Evolutionary conservation across 2,888 invertebrate genomes (phyloP).

Genomic region (Tiphia femorata): DNA sequence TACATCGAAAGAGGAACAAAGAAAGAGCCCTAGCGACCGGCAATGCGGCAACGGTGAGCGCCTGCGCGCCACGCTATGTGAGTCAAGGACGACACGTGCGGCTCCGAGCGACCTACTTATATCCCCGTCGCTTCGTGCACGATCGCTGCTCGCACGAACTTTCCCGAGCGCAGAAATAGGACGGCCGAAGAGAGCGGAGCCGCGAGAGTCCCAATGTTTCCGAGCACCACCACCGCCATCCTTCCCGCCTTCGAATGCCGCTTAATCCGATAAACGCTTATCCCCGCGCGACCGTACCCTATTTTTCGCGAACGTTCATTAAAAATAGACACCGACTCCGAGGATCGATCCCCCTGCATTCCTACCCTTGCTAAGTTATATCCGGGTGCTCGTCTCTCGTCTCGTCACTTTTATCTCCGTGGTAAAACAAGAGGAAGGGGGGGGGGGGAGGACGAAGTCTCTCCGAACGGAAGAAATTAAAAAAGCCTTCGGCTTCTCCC

Average conservation of each 20-base stretch:
- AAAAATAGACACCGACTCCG: no score
- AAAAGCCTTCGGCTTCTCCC: no score
- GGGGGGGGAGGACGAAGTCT: no score
- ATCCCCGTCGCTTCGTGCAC: slow-evolving; percentile 61
- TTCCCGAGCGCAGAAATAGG: slow-evolving; percentile 63
- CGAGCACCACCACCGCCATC: slow-evolving; percentile 16
- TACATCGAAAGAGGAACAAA: slow-evolving; percentile 36
- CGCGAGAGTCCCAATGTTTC: slow-evolving; percentile 33
- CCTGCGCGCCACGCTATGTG: slow-evolving; percentile 66
- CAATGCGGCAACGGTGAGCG: slow-evolving; percentile 61
- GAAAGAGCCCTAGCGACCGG: slow-evolving; percentile 60
- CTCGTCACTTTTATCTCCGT: no score
- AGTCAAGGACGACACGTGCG: slow-evolving; percentile 70
- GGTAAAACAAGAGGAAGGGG: no score
- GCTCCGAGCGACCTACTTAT: slow-evolving; percentile 68
- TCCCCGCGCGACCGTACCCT: no score
- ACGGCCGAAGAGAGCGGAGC: slow-evolving; percentile 39
- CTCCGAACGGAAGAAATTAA: no score
- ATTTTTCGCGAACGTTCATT: no score
- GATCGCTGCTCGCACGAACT: slow-evolving; percentile 58
- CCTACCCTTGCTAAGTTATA: no score
- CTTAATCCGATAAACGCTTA: no score
- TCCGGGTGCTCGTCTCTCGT: no score
- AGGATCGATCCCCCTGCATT: no score
- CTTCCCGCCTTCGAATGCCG: slow-evolving; percentile 15